Evolutionary conservation across 2,113 vertebrate species (phyloP).

Genomic region (Petromus typicus): DNA sequence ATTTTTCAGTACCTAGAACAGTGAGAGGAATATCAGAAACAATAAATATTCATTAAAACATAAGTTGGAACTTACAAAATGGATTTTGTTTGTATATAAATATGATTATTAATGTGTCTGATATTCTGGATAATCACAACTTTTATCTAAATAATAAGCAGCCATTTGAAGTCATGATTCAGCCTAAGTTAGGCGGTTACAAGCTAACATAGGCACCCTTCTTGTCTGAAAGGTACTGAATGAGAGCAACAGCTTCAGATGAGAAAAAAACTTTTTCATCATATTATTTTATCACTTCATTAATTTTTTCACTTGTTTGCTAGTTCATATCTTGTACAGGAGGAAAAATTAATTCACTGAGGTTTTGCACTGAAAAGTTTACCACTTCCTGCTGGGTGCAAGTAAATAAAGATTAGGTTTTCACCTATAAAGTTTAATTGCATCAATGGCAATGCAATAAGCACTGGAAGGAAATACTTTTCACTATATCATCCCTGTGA

Average conservation of each 20-base stretch:
- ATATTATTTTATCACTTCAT: neutral
- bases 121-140: neutral
- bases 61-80: neutral
- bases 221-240: neutral
- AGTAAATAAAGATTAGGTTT: conserved; percentile 54
- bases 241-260: neutral
- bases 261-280: neutral
- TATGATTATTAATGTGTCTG: neutral
- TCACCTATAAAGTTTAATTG: conserved; percentile 14
- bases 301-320: conserved; percentile 25
- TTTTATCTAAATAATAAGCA: neutral
- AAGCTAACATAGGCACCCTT: neutral
- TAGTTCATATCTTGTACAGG: neutral
- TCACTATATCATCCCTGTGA: neutral
- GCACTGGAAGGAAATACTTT: neutral
- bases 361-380: conserved; percentile 40
- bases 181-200: neutral
- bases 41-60: neutral
- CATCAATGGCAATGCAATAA: conserved; percentile 42
- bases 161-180: neutral
- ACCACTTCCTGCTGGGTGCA: neutral
- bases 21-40: neutral
- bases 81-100: neutral
- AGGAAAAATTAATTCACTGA: conserved; percentile 41
- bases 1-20: neutral